Evolutionary conservation across 2,797 vertebrate genomes (phyloP), one percentile per base, ranked within the genome.

Genomic region (Enteromius thamalakanensis): DNA sequence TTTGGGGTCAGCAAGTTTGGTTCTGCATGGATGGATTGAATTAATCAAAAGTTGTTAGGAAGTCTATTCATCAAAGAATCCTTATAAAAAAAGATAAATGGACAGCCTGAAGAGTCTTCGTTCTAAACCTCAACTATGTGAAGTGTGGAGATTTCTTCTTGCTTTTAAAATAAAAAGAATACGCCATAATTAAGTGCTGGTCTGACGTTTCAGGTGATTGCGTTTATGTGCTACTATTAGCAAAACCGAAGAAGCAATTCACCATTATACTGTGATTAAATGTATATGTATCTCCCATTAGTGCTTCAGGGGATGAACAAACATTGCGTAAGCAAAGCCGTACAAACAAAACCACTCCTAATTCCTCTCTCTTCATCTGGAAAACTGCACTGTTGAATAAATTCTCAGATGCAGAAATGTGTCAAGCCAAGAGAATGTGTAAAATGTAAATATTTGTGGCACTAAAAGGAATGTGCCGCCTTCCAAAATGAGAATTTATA

Each of bases 231-330:
- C 32, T 82, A 6, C 32, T 45, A 15, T 81, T 67, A 67, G 3
- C 0, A 2, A 64, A 47, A 62, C 8, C 21, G n/a, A 32, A 67
- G 32, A 74, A 81, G 29, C 42, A 37, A 37, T 51, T 65, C 11
- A 26, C 58, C 26, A 72, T 74, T 75, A 81, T 72, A 47, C 55
- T 81, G 29, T 74, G 45, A 81, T 75, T 82, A 82, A 75, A 82
- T 53, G 6, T 65, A 42, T 75, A 51, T 65, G 34, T 53, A 21
- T 74, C 42, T 65, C 70, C 29, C 80, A 81, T 65, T 14, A 65
- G 70, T 32, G 55, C 58, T 64, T 60, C 42, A 21, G 32, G 34
- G 6, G 37, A 29, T 64, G 29, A 77, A 45, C 51, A 45, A 80
- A 37, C 55, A 37, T 64, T 49, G 42, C 23, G 55, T 74, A 40